Conservation (phyloP, 2,888 invertebrate species). For the Drosophila formosana region DNA sequence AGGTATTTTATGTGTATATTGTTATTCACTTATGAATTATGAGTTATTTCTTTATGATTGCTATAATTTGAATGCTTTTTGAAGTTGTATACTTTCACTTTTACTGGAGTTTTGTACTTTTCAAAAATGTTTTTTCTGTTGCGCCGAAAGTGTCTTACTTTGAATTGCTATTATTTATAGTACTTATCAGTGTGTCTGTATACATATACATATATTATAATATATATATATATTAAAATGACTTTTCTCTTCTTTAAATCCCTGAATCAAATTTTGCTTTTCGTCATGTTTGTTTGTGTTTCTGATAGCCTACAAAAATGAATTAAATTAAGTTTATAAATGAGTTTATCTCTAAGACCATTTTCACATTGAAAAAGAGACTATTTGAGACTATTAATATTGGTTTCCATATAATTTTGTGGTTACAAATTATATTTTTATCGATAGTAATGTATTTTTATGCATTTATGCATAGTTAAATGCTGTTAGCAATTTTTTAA, state of each 20-base stretch:
- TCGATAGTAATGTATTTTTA: conserved; percentile 76
- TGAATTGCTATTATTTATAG: conserved; percentile 43
- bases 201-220: conserved; percentile 1
- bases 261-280: conserved; percentile 83
- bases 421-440: conserved; percentile 32
- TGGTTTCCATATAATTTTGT: conserved; percentile 28
- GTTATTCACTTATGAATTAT: conserved; percentile 28
- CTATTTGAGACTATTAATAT: conserved; percentile 51
- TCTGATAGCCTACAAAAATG: conserved; percentile 78
- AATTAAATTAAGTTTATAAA: conserved; percentile 72
- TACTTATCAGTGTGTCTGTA: conserved; percentile 25
- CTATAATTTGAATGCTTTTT: conserved; percentile 49
- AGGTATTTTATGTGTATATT: conserved; percentile 26
- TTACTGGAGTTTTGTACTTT: conserved; percentile 73
- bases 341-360: conserved; percentile 73
- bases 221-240: conserved; percentile 47
- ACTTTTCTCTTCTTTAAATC: conserved; percentile 67
- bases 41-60: conserved; percentile 3
- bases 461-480: conserved; percentile 77
- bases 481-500: conserved; percentile 82
- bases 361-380: conserved; percentile 69
- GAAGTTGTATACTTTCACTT: conserved; percentile 54
- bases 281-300: conserved; percentile 67
- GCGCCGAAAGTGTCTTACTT: conserved; percentile 53
- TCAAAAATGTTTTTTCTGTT: conserved; percentile 65